Conservation (phyloP, 2,888 invertebrate species). For the Caenorhabditis parvicauda region DNA sequence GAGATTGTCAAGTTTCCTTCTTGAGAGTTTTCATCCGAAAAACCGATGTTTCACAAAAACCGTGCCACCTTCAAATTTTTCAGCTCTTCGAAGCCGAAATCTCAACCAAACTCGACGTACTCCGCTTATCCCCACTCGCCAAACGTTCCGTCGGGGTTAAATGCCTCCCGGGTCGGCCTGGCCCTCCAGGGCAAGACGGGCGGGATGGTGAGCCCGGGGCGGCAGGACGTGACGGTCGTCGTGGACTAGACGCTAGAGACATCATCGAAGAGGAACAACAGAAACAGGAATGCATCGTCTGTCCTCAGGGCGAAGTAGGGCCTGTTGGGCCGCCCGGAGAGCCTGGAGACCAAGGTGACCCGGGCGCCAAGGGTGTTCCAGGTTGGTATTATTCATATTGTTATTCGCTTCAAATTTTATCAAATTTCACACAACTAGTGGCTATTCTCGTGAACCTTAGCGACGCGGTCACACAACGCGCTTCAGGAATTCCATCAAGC, state of each 20-base stretch:
- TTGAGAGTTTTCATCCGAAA: too few relatives aligned
- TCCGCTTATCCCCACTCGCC: conserved; percentile 11
- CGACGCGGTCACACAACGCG: too few relatives aligned
- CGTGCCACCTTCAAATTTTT: not conserved
- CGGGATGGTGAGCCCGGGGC: conserved; percentile 24
- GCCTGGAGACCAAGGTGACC: conserved; percentile 26
- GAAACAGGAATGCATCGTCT: conserved; percentile 49
- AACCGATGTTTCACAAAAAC: not conserved
- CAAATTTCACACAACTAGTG: too few relatives aligned
- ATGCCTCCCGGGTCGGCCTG: conserved; percentile 22
- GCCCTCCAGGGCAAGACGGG: conserved; percentile 21
- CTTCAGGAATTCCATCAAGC: conserved; percentile 39
- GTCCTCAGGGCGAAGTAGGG: conserved; percentile 41
- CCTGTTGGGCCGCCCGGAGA: conserved; percentile 40
- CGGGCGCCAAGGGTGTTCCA: conserved; percentile 36
- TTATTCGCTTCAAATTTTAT: too few relatives aligned
- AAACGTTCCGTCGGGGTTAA: conserved; percentile 1
- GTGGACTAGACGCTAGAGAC: conserved; percentile 52
- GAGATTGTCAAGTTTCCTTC: not conserved
- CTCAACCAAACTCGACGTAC: conserved; percentile 10
- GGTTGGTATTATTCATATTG: too few relatives aligned
- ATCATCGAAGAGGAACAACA: conserved; percentile 53
- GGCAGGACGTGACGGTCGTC: conserved; percentile 33
- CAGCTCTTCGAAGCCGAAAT: conserved; percentile 17
- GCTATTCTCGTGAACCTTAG: too few relatives aligned